Percentiles rank a stretch among this genome's conserved stretches.
Evolutionary conservation across 2,888 invertebrate genomes (phyloP).

Genomic region (Acholoe squamosa): DNA sequence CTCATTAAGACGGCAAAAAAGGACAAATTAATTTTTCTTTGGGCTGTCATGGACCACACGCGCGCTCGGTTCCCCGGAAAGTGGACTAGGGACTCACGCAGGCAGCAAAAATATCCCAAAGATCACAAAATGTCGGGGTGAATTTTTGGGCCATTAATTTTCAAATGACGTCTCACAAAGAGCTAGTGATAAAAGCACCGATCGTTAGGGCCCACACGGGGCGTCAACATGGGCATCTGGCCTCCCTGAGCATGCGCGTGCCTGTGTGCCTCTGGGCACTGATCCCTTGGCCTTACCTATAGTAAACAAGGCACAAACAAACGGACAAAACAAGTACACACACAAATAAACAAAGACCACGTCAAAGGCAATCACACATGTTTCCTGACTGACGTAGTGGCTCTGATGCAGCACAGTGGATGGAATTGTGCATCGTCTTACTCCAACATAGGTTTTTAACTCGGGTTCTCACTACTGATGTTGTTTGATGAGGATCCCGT

Average conservation of each 20-base stretch:
- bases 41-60: slow-evolving; percentile 33
- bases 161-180: slow-evolving; percentile 37
- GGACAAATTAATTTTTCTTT: slow-evolving; percentile 35
- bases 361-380: background rate
- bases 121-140: slow-evolving; percentile 31
- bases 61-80: slow-evolving; percentile 28
- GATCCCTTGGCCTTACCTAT: slow-evolving; percentile 13
- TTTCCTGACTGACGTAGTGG: background rate
- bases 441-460: background rate
- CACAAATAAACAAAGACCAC: background rate
- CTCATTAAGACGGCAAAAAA: slow-evolving; percentile 30
- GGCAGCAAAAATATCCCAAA: slow-evolving; percentile 37
- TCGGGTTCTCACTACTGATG: background rate
- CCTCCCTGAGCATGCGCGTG: background rate
- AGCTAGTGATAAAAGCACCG: slow-evolving; percentile 9
- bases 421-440: slow-evolving; percentile 3
- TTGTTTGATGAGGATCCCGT: background rate
- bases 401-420: background rate
- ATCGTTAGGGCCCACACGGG: slow-evolving; percentile 28
- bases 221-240: slow-evolving; percentile 15
- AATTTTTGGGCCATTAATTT: slow-evolving; percentile 37
- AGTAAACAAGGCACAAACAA: slow-evolving; percentile 26
- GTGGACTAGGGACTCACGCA: slow-evolving; percentile 29
- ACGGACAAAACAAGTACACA: background rate
- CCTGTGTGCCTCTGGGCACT: slow-evolving; percentile 17